A percentile compares a stretch with the other conserved stretches of the same genome.
phyloP scores from a whole-genome alignment of 2,113 vertebrate species.

The Phyllostomus discolor region DNA sequence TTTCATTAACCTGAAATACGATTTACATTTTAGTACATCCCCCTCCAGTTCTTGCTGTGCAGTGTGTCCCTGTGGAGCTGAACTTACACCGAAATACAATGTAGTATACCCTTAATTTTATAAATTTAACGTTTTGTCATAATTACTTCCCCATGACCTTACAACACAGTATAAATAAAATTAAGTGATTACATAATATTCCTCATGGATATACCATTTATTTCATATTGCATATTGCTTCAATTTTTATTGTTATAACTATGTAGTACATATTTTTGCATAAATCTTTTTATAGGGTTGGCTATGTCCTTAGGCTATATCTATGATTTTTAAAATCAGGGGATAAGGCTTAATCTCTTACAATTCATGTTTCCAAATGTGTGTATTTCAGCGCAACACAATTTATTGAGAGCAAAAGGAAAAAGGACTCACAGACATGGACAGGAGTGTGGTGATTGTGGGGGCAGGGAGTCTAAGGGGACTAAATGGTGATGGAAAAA shows the following conservation, averaged over 20 bases:
- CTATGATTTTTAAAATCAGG: conserved; percentile 6
- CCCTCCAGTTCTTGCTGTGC: background rate
- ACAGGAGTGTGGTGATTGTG: too few species aligned
- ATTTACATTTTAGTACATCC: background rate
- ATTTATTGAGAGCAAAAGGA: background rate
- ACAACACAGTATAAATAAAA: background rate
- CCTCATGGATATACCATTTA: background rate
- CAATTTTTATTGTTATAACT: background rate
- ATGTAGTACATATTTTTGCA: background rate
- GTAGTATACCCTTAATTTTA: background rate
- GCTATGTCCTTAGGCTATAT: background rate
- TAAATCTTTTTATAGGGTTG: background rate
- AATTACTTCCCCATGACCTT: background rate
- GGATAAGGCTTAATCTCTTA: background rate
- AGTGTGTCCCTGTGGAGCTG: background rate
- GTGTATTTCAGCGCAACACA: conserved; percentile 4
- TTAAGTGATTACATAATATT: background rate
- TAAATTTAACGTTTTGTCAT: background rate
- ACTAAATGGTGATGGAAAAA: too few species aligned
- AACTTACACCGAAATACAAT: background rate
- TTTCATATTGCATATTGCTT: background rate
- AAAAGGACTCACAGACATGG: too few species aligned
- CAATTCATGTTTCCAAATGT: background rate
- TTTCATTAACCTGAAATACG: background rate
- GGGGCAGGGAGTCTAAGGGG: too few species aligned